A percentile compares a stretch with the other conserved stretches of the same genome.
Evolutionary conservation across 2,888 invertebrate genomes (phyloP).

Genomic region (Oscheius sp.): DNA sequence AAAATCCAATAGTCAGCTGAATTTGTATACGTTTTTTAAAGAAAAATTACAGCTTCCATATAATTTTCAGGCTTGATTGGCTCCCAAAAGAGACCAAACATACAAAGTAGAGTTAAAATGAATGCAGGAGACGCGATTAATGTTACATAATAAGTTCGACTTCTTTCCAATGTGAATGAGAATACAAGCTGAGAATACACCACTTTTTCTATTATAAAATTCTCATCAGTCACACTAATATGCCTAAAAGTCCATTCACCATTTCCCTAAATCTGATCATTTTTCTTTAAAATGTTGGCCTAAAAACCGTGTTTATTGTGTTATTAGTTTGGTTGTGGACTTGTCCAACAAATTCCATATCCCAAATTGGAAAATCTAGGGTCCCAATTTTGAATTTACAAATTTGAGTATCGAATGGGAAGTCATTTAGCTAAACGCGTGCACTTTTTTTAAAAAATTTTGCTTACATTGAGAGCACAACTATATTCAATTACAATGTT

Average conservation of each 20-base stretch:
- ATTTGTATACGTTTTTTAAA: background rate
- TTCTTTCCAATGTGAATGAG: background rate
- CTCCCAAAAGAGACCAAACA: conserved; percentile 9
- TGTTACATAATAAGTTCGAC: background rate
- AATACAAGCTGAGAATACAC: background rate
- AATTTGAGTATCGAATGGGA: conserved; percentile 14
- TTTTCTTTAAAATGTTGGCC: background rate
- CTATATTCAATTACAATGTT: conserved; percentile 7
- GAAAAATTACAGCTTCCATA: conserved; percentile 1
- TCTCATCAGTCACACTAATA: background rate
- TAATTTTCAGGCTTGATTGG: background rate
- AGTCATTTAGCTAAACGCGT: background rate
- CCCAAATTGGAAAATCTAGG: background rate
- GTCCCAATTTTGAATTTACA: conserved; percentile 10
- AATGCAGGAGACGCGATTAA: conserved; percentile 2
- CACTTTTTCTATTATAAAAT: background rate
- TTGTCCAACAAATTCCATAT: background rate
- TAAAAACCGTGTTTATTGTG: background rate
- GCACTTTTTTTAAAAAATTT: background rate
- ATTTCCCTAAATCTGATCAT: background rate
- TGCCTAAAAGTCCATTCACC: background rate
- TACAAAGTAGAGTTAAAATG: conserved; percentile 1
- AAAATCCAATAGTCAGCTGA: conserved; percentile 1
- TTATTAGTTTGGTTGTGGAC: background rate
- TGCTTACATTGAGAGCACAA: background rate